Evolutionary conservation across 2,113 vertebrate genomes (phyloP).

Genomic region (Melanotaenia duboulayi): DNA sequence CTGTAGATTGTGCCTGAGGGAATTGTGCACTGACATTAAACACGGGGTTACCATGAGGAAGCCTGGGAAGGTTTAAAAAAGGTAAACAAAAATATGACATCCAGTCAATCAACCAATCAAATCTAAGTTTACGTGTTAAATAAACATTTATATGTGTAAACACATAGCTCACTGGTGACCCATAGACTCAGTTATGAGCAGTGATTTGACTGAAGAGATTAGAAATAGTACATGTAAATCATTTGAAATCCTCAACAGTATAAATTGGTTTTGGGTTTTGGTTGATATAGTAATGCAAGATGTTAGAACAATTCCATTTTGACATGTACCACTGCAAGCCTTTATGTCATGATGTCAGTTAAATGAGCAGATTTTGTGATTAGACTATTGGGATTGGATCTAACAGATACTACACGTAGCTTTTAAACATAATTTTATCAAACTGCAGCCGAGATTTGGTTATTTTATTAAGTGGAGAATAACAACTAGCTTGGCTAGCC

Average conservation of each 20-base stretch:
- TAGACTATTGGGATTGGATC: not conserved
- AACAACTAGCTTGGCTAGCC: not conserved
- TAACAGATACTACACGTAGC: not conserved
- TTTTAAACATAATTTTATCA: not conserved
- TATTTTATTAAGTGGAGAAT: not conserved
- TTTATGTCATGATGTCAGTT: too few relatives aligned
- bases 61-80: not conserved
- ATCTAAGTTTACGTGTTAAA: not conserved
- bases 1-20: not conserved
- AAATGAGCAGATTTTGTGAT: too few relatives aligned
- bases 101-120: too few relatives aligned
- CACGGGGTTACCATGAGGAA: not conserved
- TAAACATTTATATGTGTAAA: not conserved
- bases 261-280: not conserved
- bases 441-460: not conserved
- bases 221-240: not conserved
- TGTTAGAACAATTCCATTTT: not conserved
- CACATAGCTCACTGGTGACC: not conserved
- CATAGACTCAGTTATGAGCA: not conserved
- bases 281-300: not conserved
- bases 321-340: too few relatives aligned
- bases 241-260: too few relatives aligned
- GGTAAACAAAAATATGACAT: not conserved
- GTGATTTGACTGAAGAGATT: not conserved
- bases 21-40: not conserved